phyloP scores from a whole-genome alignment of 2,113 vertebrate genomes.

The Pseudonaja textilis region DNA sequence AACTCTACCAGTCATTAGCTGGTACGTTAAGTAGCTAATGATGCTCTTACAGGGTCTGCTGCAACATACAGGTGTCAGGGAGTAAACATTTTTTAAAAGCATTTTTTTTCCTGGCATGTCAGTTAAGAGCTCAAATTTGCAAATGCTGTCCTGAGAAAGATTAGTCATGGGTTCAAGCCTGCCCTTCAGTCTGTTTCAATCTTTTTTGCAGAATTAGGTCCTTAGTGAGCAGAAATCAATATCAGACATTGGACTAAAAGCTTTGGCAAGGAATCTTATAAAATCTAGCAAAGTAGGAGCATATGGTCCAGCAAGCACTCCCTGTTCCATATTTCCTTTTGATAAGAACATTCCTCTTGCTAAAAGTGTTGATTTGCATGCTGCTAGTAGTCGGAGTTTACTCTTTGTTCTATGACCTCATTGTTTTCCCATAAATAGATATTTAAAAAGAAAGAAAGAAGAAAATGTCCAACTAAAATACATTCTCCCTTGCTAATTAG shows the following conservation, averaged over 20 bases:
- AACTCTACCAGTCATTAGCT: constrained; percentile 73
- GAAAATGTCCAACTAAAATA: constrained; percentile 42
- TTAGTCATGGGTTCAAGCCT: constrained; percentile 45
- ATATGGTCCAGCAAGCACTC: not conserved
- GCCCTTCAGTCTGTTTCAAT: not conserved
- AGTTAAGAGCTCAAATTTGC: constrained; percentile 46
- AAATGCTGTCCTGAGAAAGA: constrained; percentile 48
- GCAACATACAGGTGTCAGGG: constrained; percentile 69
- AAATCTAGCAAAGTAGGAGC: constrained; percentile 20
- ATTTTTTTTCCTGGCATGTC: constrained; percentile 52
- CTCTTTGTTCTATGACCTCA: constrained; percentile 63
- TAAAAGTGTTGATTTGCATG: not conserved
- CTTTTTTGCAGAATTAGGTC: constrained; percentile 32
- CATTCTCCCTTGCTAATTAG: constrained; percentile 64
- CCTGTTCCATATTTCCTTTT: constrained; percentile 5
- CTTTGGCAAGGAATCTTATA: not conserved
- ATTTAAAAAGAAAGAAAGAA: constrained; percentile 40
- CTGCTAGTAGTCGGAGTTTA: constrained; percentile 45
- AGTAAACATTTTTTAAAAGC: constrained; percentile 59
- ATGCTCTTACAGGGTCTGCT: constrained; percentile 67
- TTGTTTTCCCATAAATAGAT: constrained; percentile 68
- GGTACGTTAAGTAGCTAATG: constrained; percentile 81
- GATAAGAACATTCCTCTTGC: constrained; percentile 3
- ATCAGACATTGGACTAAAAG: constrained; percentile 31
- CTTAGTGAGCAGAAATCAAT: constrained; percentile 36